A percentile compares a stretch with the other conserved stretches of the same genome.
Evolutionary conservation across 2,888 invertebrate species (phyloP).

Genomic region (Drosophila maculinotata): DNA sequence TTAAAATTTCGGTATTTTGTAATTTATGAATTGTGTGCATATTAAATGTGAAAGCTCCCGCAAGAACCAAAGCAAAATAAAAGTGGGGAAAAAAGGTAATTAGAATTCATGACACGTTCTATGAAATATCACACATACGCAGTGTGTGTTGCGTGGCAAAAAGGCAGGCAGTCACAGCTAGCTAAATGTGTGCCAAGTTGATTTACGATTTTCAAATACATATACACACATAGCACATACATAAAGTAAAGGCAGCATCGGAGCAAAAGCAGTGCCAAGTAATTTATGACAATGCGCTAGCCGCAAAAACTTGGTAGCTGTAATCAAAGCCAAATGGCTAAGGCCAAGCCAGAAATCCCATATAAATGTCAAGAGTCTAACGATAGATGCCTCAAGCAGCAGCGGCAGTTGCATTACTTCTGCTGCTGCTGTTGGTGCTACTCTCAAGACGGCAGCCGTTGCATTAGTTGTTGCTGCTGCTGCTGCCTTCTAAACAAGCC

Average conservation of each 20-base stretch:
- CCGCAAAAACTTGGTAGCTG: conserved; percentile 74
- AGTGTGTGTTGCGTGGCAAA: conserved; percentile 43
- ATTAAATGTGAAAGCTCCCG: conserved; percentile 47
- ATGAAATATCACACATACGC: conserved; percentile 79
- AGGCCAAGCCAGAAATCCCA: conserved; percentile 72
- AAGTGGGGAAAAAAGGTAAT: conserved; percentile 66
- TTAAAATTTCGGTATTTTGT: conserved; percentile 45
- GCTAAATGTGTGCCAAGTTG: conserved; percentile 54
- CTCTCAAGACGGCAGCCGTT: conserved; percentile 38
- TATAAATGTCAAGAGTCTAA: conserved; percentile 76
- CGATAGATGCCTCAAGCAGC: conserved; percentile 65
- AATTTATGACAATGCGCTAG: conserved; percentile 74
- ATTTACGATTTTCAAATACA: conserved; percentile 76
- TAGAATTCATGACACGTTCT: conserved; percentile 81
- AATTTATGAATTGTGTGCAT: conserved; percentile 68
- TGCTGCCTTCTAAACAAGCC: conserved; percentile 49
- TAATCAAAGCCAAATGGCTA: conserved; percentile 76
- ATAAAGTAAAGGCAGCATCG: conserved; percentile 12
- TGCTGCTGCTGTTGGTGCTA: conserved; percentile 24
- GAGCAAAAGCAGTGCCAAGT: conserved; percentile 60
- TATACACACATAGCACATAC: conserved; percentile 21
- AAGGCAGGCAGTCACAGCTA: conserved; percentile 37
- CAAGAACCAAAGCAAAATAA: neutral
- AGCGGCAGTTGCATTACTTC: conserved; percentile 45
- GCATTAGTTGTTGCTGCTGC: conserved; percentile 38